Percentiles rank a stretch among this genome's conserved stretches.
These are phyloP conservation scores for Thamnaconus septentrionalis DNA, from an alignment of 2,113 vertebrate genomes.

Conservation along the genomic window DNA sequence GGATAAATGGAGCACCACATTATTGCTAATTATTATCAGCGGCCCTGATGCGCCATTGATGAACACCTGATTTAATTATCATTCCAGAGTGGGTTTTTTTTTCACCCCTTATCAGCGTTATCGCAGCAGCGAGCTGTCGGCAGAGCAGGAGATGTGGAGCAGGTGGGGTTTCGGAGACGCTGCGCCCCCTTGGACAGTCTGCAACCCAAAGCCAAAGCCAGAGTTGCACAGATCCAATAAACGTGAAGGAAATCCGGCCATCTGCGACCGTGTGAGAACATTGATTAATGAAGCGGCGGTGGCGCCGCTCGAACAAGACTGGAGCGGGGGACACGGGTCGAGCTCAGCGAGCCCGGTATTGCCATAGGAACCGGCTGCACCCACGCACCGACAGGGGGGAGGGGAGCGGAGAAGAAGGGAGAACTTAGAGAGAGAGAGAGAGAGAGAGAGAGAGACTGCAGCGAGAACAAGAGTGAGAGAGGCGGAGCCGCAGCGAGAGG, in stretches of 20 bases:
- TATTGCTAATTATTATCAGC: conserved; percentile 56
- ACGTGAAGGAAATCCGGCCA: conserved; percentile 20
- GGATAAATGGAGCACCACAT: conserved; percentile 45
- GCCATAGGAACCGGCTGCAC: conserved; percentile 64
- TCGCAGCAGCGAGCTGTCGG: conserved; percentile 11
- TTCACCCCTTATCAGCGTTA: conserved; percentile 35
- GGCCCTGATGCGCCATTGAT: conserved; percentile 53
- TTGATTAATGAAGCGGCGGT: conserved; percentile 36
- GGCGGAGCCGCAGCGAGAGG: conserved; percentile 16
- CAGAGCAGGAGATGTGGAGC: conserved; percentile 19
- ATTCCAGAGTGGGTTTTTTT: conserved; percentile 41
- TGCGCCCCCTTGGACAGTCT: neutral
- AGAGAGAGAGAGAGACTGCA: neutral
- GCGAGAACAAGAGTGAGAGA: neutral
- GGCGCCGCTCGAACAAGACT: conserved; percentile 11
- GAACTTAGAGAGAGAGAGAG: conserved; percentile 20
- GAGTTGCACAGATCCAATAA: conserved; percentile 18
- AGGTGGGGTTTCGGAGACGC: conserved; percentile 22
- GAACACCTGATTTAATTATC: conserved; percentile 63
- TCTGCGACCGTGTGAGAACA: conserved; percentile 20
- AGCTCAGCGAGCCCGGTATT: conserved; percentile 55
- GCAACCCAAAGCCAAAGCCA: conserved; percentile 6
- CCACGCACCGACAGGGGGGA: conserved; percentile 43
- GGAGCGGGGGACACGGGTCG: conserved; percentile 41
- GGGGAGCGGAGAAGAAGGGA: conserved; percentile 33